Conservation (phyloP, 2,888 invertebrate species). For the Lycaena phlaeas region DNA sequence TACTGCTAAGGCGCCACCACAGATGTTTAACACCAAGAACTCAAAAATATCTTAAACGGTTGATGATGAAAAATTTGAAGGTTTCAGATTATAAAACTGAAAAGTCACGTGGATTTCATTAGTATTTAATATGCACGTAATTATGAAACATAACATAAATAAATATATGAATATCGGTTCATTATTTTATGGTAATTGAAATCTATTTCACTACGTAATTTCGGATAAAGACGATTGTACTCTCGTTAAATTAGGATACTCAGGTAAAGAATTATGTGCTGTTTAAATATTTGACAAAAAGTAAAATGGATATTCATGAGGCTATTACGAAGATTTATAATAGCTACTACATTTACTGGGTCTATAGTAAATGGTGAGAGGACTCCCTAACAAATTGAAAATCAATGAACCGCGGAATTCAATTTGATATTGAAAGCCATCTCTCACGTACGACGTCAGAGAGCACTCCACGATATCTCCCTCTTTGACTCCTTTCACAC, state of each 20-base stretch:
- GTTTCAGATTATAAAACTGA: too few relatives aligned
- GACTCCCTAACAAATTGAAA: slow-evolving; percentile 71
- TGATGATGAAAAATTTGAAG: too few relatives aligned
- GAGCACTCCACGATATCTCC: slow-evolving; percentile 50
- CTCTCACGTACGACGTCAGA: slow-evolving; percentile 53
- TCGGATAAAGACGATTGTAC: too few relatives aligned
- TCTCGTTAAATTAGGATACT: not conserved
- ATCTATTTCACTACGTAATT: too few relatives aligned
- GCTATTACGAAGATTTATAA: slow-evolving; percentile 39
- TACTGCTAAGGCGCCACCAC: too few relatives aligned
- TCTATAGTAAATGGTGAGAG: slow-evolving; percentile 62
- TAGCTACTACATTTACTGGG: slow-evolving; percentile 41
- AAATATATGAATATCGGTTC: too few relatives aligned
- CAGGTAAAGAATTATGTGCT: not conserved
- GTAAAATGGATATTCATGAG: slow-evolving; percentile 6
- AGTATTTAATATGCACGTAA: too few relatives aligned
- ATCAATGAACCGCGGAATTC: slow-evolving; percentile 78
- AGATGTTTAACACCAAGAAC: too few relatives aligned
- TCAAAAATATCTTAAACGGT: too few relatives aligned
- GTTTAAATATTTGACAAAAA: slow-evolving; percentile 4
- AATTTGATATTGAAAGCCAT: slow-evolving; percentile 77
- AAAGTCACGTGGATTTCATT: too few relatives aligned
- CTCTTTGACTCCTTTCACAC: slow-evolving; percentile 55
- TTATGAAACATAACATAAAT: too few relatives aligned
- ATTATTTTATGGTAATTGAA: too few relatives aligned